These are phyloP conservation scores for Polia nebulosa DNA, from an alignment of 2,888 invertebrate genomes.

Conservation along the genomic window DNA sequence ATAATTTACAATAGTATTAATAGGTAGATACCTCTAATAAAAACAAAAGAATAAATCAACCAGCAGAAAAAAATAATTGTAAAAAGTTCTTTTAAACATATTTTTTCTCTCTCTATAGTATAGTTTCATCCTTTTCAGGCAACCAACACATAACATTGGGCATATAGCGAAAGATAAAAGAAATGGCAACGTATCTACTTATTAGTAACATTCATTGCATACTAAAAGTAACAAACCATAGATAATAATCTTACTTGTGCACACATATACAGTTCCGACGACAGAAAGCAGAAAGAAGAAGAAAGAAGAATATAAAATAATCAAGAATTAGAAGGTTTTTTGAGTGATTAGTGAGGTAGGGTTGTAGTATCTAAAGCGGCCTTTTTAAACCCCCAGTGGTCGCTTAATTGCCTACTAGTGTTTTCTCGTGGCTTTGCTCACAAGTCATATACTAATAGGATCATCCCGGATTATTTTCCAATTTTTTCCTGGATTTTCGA, in stretches of 20 bases:
- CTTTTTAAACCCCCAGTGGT: too few species aligned
- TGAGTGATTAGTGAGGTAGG: too few species aligned
- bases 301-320: conserved; percentile 51
- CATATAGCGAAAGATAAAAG: too few species aligned
- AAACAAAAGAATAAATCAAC: background rate
- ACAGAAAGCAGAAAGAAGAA: conserved; percentile 69
- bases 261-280: conserved; percentile 65
- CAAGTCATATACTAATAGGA: background rate
- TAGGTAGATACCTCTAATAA: background rate
- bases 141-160: background rate
- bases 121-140: background rate
- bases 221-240: conserved; percentile 57
- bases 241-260: conserved; percentile 73
- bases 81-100: background rate
- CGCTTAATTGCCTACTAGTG: background rate
- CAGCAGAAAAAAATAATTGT: accelerated
- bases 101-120: background rate
- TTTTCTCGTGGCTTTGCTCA: background rate
- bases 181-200: background rate
- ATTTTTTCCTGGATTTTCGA: too few species aligned
- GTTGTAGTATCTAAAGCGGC: too few species aligned
- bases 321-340: conserved; percentile 18
- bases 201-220: background rate
- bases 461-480: too few species aligned
- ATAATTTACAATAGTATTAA: background rate